These are phyloP conservation scores for Orycteropus afer DNA, from an alignment of 2,113 vertebrate species.

Conservation along the genomic window DNA sequence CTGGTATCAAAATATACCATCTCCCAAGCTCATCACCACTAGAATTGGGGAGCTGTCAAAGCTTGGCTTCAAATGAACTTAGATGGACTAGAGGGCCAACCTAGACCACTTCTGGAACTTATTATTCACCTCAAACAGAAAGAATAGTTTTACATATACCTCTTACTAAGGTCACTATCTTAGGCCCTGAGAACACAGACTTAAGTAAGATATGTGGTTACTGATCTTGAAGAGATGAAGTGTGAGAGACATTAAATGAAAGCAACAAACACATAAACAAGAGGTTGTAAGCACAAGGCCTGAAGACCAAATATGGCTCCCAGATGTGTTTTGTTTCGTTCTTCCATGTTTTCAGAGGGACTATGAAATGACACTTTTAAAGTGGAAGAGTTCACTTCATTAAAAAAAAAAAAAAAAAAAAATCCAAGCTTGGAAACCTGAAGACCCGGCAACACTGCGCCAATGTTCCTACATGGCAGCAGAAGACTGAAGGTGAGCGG, in stretches of 20 bases:
- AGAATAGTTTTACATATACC: neutral
- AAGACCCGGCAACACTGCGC: neutral
- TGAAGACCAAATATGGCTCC: conserved; percentile 38
- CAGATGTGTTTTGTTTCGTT: conserved; percentile 48
- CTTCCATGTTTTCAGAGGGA: conserved; percentile 14
- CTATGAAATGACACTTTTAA: conserved; percentile 29
- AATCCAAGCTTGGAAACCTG: conserved; percentile 33
- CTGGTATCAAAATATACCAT: conserved; percentile 59
- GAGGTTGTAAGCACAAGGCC: neutral
- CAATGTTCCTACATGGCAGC: neutral
- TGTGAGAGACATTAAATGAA: neutral
- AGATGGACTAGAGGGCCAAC: conserved; percentile 10
- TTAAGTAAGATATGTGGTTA: neutral
- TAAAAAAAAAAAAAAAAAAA: neutral
- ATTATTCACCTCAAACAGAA: conserved; percentile 1
- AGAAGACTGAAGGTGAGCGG: neutral
- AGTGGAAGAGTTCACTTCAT: neutral
- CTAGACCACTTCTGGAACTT: conserved; percentile 28
- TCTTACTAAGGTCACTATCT: neutral
- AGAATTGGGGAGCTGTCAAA: neutral
- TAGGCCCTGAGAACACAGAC: conserved; percentile 15
- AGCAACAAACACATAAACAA: neutral
- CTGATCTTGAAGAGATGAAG: neutral
- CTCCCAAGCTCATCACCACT: conserved; percentile 21
- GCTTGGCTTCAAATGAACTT: neutral